Base-by-base conservation (phyloP, 2,113 vertebrate genomes). In the Colius striatus region DNA sequence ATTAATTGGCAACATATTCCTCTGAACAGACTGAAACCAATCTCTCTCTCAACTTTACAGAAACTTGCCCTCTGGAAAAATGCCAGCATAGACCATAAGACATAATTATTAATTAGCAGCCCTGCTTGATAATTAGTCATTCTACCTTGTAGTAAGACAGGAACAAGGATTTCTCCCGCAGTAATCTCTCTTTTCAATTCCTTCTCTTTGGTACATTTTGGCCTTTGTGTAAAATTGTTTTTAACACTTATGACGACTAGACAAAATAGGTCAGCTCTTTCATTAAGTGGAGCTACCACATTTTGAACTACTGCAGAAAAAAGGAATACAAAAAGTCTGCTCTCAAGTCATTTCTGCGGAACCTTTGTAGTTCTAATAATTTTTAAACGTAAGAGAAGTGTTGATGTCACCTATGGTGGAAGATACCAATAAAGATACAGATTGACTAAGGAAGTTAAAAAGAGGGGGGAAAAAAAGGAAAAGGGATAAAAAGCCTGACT, bases 1-100 rank as follows among this genome's bases (percentile, higher is more conserved):
- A 91, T 58, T 90, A 90, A 82, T 34, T 58, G 67, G 58, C 50
- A 86, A 94, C 90, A 47, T 18, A 85, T 50, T 91, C 27, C 54
- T 62, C 75, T 66, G 47, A 94, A 93, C 21, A 90, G 63, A 90
- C 1, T 77, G n/a, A 90, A 92, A 95, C 90, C 85, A 90, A 90
- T 70, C 62, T 18, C n/a, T 55, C 55, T 72, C 48, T 57, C 54
- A 83, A 43, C 62, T 93, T 85, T 23, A 83, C 27, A 76, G 45
- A 94, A 84, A 84, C 75, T 36, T 25, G 10, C 32, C 54, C 41
- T 76, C 58, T 83, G 60, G 60, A 76, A 86, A 92, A 94, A 86
- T 11, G 63, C 54, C 82, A 70, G n/a, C 30, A 8, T 11, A 83
- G 67, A 58, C 47, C 25, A 0, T 47, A 66, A 92, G 34, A 87